These are phyloP conservation scores for Quadroppia sp. DNA, from an alignment of 2,888 invertebrate genomes.

Conservation along the genomic window DNA sequence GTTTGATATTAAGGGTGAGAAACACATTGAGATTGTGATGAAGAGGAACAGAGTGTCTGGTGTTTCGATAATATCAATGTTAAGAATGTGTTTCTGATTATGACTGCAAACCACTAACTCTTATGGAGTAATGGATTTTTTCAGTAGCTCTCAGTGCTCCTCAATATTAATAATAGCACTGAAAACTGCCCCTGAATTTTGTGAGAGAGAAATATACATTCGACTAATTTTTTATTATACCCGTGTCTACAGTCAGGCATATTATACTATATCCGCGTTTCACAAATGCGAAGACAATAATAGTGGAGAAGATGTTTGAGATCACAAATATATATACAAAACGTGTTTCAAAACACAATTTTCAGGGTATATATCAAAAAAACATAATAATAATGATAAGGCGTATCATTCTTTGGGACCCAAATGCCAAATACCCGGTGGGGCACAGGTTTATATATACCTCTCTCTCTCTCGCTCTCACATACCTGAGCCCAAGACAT, in stretches of 20 bases:
- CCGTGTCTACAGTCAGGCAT: no score
- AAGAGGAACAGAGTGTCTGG: neutral
- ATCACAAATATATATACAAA: neutral
- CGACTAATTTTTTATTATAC: no score
- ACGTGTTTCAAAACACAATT: neutral
- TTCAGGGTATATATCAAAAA: neutral
- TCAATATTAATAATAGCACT: neutral
- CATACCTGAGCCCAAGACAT: neutral
- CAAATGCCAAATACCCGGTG: conserved; percentile 31
- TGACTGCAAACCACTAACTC: no score
- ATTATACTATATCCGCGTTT: conserved; percentile 2
- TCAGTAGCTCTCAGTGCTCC: no score
- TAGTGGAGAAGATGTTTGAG: neutral
- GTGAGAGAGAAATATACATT: no score
- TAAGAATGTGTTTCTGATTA: no score
- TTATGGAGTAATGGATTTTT: no score
- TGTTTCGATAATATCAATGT: no score
- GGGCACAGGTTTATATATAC: neutral
- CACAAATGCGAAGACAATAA: no score
- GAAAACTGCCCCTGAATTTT: neutral
- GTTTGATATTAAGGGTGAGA: neutral
- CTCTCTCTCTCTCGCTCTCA: conserved; percentile 31
- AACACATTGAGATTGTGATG: neutral
- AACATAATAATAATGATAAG: conserved; percentile 6
- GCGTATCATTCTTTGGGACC: conserved; percentile 18